Evolutionary conservation across 2,888 invertebrate genomes (phyloP), one percentile per base, ranked within the genome.

Genomic region (Cerceris ruficornis): DNA sequence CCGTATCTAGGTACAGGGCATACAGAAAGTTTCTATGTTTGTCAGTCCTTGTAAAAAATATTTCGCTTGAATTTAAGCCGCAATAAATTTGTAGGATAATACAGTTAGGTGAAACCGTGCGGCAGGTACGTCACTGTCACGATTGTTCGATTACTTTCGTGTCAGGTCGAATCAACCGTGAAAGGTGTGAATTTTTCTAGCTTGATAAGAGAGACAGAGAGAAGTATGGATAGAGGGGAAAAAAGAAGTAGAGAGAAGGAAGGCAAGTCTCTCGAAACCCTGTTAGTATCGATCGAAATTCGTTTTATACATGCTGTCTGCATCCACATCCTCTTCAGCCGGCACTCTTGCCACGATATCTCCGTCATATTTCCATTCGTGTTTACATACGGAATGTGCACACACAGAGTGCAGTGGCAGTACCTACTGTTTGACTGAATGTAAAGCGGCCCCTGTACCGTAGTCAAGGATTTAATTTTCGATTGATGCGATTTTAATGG

Each of bases 401-500:
- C 75, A 72, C 69, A 72, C 62, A 62, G 68, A 62, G 67, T 62
- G 65, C 46, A 68, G 70, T 61, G 69, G 55, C 68, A 43, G 70
- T 80, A 71, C 69, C 79, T 76, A 77, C 79, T 85, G 82, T 86
- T 82, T 62, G 67, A 75, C 75, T 57, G 81, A 84, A 74, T 70
- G 64, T 61, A 66, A 68, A 81, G 58, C 66, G 67, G 69, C 49
- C 68, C 59, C 54, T 75, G 70, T 62, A 66, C 62, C 70, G 69
- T 58, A 74, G 84, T 75, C 77, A 75, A 85, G 79, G 74, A 81
- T 86, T 88, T 83, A 69, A 75, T 82, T 83, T 85, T 85, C 85
- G 74, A 88, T 87, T 85, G 84, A 88, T 86, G 80, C 70, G 77
- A 86, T 86, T 88, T 89, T 88, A 86, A 88, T 88, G 83, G 77